Base-by-base conservation (phyloP, 1,140 invertebrate genomes). In the Agrypnia vestita region DNA sequence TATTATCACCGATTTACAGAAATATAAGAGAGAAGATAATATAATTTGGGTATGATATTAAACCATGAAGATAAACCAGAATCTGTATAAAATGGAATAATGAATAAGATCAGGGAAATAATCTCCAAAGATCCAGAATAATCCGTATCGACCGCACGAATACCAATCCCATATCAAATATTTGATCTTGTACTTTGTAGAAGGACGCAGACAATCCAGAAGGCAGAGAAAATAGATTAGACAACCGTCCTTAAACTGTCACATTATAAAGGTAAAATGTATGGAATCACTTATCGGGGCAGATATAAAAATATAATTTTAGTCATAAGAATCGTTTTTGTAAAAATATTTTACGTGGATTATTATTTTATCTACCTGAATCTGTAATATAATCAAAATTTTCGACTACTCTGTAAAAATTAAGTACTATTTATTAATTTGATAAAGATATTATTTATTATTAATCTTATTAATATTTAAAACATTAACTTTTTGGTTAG, bases 1-100 rank as follows among this genome's bases (percentile, higher is more conserved):
- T 35, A 35, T 3, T 6, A 35, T 6, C 25, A 35, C 25, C 6
- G 25, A 6, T 35, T 35, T 6, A 35, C 15, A 59, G 1, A 59
- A 59, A 59, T 59, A 59, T 21, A 59, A 59, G 21, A 12, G 55
- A 8, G 55, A 19, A 59, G 21, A 59, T 59, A 59, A 59, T 59
- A 21, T 19, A 59, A 59, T 21, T 21, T 10, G 15, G 13, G 55
- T 17, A 19, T 59, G 7, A 17, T 15, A 21, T 59, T 21, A 15
- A 19, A 21, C 55, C 15, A 21, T 15, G 21, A 17, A 59, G 17
- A 59, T 21, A 3, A 35, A 35, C 1, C 25, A 3, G 1, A 35
- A 35, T 35, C 25, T 35, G n/a, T n/a, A 55, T 55, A 6, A 55
- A 7, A 15, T 55, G 55, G 17, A 19, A 59, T 19, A 59, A 15